A percentile compares a stretch with the other conserved stretches of the same genome.
phyloP scores from a whole-genome alignment of 2,113 vertebrate genomes.

The Myotis davidii region DNA sequence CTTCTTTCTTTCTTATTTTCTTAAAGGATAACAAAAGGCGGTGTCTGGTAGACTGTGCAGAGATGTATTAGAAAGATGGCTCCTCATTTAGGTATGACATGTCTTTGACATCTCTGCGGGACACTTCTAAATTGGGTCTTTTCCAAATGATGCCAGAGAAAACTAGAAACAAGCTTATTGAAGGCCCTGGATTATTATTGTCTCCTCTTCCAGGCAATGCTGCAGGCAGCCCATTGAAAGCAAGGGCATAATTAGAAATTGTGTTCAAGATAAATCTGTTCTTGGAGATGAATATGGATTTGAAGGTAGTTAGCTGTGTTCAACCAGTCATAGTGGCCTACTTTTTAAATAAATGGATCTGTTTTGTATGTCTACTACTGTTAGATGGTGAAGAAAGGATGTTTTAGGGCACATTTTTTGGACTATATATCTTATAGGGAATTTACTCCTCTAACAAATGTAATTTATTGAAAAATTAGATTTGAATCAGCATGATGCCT shows the following conservation, averaged over 20 bases:
- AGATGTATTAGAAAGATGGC: constrained; percentile 4
- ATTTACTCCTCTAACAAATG: neutral
- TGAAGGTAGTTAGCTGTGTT: neutral
- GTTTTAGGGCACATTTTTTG: constrained; percentile 33
- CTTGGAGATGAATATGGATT: neutral
- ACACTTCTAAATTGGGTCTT: constrained; percentile 62
- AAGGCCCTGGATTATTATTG: neutral
- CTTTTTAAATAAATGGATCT: neutral
- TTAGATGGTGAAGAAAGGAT: neutral
- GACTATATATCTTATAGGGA: constrained; percentile 54
- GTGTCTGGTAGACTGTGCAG: neutral
- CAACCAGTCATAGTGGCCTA: neutral
- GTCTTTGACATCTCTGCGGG: constrained; percentile 15
- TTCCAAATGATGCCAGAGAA: constrained; percentile 59
- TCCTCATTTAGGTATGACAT: constrained; percentile 43
- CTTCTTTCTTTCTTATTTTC: neutral
- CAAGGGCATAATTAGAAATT: neutral
- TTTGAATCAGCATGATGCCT: neutral
- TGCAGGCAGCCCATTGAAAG: neutral
- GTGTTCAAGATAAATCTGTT: constrained; percentile 28
- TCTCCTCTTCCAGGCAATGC: constrained; percentile 54
- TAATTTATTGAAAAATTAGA: constrained; percentile 22
- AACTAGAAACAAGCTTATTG: constrained; percentile 17
- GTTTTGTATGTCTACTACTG: fast-evolving
- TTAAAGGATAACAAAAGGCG: constrained; percentile 48